Conservation (phyloP, 2,888 invertebrate species). For the Troides helena region DNA sequence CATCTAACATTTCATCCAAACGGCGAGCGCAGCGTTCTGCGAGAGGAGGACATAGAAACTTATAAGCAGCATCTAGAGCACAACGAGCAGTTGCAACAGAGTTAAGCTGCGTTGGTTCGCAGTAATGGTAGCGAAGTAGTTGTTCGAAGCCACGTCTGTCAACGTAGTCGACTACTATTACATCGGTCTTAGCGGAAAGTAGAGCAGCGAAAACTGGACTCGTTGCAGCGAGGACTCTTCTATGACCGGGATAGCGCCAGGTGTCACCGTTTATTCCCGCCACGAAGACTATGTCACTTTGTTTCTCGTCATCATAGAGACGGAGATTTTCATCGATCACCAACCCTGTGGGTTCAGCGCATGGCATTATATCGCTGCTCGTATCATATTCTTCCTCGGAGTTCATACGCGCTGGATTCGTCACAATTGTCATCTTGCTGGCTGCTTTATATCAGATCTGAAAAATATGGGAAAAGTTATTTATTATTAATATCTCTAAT, state of each 20-base stretch:
- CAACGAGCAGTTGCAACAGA: constrained; percentile 84
- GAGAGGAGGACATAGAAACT: constrained; percentile 85
- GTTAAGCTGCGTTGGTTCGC: constrained; percentile 81
- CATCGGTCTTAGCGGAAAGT: constrained; percentile 63
- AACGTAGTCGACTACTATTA: constrained; percentile 79
- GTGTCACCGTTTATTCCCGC: constrained; percentile 83
- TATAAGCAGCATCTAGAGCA: constrained; percentile 86
- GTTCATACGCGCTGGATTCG: constrained; percentile 61
- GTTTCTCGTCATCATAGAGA: constrained; percentile 76
- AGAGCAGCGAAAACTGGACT: constrained; percentile 84
- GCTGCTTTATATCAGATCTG: constrained; percentile 45
- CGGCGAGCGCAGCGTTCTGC: constrained; percentile 84
- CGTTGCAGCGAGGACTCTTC: constrained; percentile 81
- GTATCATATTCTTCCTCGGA: constrained; percentile 56
- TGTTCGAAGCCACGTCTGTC: constrained; percentile 85
- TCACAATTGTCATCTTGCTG: constrained; percentile 70
- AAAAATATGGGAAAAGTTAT: constrained; percentile 40
- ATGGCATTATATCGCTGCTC: constrained; percentile 37
- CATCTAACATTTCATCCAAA: constrained; percentile 82
- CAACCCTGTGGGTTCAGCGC: constrained; percentile 40
- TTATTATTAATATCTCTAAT: background rate
- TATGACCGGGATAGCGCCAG: constrained; percentile 85
- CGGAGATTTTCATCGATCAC: constrained; percentile 53
- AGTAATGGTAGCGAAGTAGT: constrained; percentile 83
- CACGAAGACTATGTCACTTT: constrained; percentile 82